These are phyloP conservation scores for Psammodynastes pulverulentus DNA, from an alignment of 2,113 vertebrate species.

Conservation along the genomic window DNA sequence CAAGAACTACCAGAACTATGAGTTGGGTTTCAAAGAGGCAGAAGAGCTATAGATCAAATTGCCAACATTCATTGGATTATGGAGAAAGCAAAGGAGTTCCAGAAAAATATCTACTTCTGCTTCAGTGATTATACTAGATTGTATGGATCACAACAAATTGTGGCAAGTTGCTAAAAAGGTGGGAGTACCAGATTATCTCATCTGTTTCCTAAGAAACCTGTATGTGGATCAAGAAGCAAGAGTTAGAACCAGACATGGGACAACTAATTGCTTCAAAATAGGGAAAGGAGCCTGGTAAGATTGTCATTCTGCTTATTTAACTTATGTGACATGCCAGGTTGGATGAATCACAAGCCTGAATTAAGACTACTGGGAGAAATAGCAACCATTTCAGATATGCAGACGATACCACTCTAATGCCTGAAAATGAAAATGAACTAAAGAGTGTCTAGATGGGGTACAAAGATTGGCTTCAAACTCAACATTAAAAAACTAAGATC, in stretches of 20 bases:
- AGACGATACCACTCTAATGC: background rate
- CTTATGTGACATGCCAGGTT: background rate
- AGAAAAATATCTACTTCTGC: background rate
- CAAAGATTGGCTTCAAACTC: background rate
- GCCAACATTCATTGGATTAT: background rate
- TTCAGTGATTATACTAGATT: background rate
- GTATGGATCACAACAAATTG: background rate
- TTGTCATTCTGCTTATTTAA: background rate
- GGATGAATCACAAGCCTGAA: background rate
- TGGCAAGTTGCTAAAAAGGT: background rate
- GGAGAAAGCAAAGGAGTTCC: background rate
- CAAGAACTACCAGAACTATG: background rate
- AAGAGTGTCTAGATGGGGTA: background rate
- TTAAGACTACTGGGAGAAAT: background rate
- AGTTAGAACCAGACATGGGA: background rate
- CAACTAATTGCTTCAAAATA: background rate
- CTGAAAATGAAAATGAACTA: background rate
- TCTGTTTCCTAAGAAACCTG: background rate
- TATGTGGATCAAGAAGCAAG: background rate
- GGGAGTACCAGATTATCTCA: background rate
- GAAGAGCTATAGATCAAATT: background rate
- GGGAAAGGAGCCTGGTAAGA: background rate
- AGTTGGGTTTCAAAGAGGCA: background rate
- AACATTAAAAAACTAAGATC: background rate
- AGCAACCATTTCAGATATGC: background rate